Conservation (phyloP, 2,797 vertebrate genomes). For the Gymnoscopelus braueri region DNA sequence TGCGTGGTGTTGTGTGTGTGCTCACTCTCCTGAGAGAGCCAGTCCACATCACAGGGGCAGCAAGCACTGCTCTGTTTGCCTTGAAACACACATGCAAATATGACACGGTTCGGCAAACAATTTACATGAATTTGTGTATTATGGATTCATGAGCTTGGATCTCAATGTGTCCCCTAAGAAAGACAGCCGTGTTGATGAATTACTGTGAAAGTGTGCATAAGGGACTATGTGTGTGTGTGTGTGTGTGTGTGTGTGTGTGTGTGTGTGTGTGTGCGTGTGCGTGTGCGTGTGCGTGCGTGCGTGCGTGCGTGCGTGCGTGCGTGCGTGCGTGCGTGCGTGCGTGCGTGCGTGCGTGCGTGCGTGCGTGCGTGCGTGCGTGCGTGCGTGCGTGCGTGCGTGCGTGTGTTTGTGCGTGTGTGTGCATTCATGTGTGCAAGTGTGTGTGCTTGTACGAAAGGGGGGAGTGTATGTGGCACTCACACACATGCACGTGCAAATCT, state of each 20-base stretch:
- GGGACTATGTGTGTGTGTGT: slow-evolving; percentile 5
- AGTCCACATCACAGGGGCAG: slow-evolving; percentile 74
- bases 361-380: neutral
- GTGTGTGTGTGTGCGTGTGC: neutral
- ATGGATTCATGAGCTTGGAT: slow-evolving; percentile 71
- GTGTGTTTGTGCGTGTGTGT: slow-evolving; percentile 29
- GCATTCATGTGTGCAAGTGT: neutral
- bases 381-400: slow-evolving; percentile 1
- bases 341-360: slow-evolving; percentile 8
- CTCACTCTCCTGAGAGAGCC: slow-evolving; percentile 68
- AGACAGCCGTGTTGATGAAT: slow-evolving; percentile 60
- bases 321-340: slow-evolving; percentile 18
- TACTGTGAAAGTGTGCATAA: slow-evolving; percentile 34
- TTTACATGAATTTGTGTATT: slow-evolving; percentile 74
- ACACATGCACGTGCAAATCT: neutral
- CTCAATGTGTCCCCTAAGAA: slow-evolving; percentile 49
- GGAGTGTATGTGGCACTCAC: neutral
- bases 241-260: slow-evolving; percentile 13
- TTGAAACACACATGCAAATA: slow-evolving; percentile 70
- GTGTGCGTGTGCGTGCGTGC: neutral
- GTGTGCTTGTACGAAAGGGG: neutral
- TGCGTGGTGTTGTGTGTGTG: slow-evolving; percentile 15
- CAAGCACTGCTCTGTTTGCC: slow-evolving; percentile 66
- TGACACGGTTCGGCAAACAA: slow-evolving; percentile 70
- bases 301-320: slow-evolving; percentile 25